These are phyloP conservation scores for Thymelicus lineola DNA, from an alignment of 2,888 invertebrate species.

Conservation along the genomic window DNA sequence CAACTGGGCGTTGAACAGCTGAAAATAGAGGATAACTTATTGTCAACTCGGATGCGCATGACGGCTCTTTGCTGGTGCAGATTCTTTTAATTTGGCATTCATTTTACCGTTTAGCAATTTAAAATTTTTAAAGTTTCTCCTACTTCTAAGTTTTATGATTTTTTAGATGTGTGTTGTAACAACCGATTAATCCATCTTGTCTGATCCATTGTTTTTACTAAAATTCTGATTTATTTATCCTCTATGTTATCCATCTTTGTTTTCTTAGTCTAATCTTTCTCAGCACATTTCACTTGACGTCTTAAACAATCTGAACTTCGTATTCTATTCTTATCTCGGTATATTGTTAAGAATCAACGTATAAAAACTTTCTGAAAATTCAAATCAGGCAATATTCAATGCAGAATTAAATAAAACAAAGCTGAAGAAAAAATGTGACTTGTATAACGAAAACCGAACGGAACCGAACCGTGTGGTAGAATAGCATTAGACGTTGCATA, in stretches of 20 bases:
- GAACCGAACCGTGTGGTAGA: too few species aligned
- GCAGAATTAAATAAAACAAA: background rate
- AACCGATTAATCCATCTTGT: too few species aligned
- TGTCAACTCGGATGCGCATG: conserved; percentile 2
- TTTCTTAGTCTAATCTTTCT: too few species aligned
- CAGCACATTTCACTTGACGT: too few species aligned
- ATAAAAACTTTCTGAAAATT: too few species aligned
- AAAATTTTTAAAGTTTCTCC: background rate
- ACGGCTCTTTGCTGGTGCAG: conserved; percentile 12
- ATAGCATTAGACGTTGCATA: conserved; percentile 11
- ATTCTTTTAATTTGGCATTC: conserved; percentile 13
- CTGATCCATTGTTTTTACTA: too few species aligned
- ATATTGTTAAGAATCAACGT: too few species aligned
- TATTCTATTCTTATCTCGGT: too few species aligned
- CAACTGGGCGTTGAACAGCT: conserved; percentile 13
- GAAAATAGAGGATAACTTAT: conserved; percentile 17
- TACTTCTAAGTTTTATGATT: background rate
- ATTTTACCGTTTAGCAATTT: background rate
- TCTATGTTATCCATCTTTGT: too few species aligned
- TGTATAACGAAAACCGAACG: background rate
- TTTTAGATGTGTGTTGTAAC: background rate
- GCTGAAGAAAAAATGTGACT: background rate
- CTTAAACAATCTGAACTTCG: too few species aligned
- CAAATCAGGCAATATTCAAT: background rate
- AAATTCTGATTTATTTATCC: too few species aligned